Evolutionary conservation across 2,797 vertebrate species (phyloP).

Genomic region (Enteromius unitaeniatus): DNA sequence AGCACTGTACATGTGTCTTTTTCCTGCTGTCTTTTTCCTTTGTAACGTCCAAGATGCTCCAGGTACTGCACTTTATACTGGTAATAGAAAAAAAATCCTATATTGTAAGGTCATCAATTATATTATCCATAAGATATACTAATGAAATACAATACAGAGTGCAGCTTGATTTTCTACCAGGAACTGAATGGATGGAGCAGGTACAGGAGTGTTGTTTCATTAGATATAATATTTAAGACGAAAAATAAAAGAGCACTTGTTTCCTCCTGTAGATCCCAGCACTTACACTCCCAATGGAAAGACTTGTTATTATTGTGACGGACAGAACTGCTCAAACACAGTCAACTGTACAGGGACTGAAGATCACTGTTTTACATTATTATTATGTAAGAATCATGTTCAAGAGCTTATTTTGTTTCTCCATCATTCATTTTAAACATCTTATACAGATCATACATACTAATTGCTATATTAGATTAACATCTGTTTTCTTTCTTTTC

Average conservation of each 20-base stretch:
- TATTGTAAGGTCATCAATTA: too few relatives aligned
- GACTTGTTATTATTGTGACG: background rate
- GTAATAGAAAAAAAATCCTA: too few relatives aligned
- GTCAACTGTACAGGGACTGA: background rate
- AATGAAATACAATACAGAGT: too few relatives aligned
- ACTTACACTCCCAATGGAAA: background rate
- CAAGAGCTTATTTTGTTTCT: background rate
- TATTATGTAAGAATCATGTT: background rate
- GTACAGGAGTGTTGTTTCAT: too few relatives aligned
- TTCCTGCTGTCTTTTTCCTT: background rate
- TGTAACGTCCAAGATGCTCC: background rate
- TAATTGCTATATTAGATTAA: background rate
- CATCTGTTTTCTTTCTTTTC: background rate
- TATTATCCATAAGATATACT: too few relatives aligned
- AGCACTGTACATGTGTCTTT: rapidly evolving
- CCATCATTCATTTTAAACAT: background rate
- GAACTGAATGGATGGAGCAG: too few relatives aligned
- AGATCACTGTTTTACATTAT: background rate
- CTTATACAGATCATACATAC: background rate
- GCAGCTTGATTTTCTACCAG: too few relatives aligned
- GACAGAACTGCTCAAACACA: background rate
- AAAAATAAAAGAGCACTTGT: too few relatives aligned
- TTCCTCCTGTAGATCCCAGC: background rate
- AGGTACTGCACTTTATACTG: too few relatives aligned
- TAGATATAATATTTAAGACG: too few relatives aligned